Percentiles rank a stretch among this genome's conserved stretches.
These are phyloP conservation scores for Carcinoscorpius rotundicauda DNA, from an alignment of 1,140 invertebrate species.

Conservation along the genomic window DNA sequence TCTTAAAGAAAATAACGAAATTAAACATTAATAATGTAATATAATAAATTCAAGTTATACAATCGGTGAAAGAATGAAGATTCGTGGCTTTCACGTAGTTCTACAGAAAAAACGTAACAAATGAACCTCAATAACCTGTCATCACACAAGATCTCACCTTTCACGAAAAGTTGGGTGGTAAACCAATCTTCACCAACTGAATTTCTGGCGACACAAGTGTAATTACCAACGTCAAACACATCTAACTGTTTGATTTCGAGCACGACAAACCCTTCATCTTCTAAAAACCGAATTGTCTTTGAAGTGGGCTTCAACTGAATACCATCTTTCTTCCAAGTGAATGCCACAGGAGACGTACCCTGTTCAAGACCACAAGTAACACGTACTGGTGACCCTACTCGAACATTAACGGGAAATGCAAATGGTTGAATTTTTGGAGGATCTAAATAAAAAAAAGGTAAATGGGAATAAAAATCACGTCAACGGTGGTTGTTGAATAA, in stretches of 20 bases:
- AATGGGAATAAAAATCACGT: too few species aligned
- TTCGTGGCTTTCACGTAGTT: too few species aligned
- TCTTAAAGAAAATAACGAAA: too few species aligned
- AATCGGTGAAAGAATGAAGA: too few species aligned
- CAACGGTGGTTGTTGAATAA: too few species aligned
- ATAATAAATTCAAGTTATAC: too few species aligned
- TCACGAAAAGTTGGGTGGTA: constrained; percentile 20
- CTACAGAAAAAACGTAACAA: too few species aligned
- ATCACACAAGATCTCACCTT: constrained; percentile 12
- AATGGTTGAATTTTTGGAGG: background rate
- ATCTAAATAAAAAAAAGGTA: too few species aligned
- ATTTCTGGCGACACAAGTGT: constrained; percentile 27
- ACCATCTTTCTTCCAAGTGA: background rate
- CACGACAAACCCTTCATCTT: background rate
- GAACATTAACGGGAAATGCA: background rate
- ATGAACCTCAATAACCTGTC: too few species aligned
- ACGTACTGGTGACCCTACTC: background rate
- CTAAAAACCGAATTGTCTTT: background rate
- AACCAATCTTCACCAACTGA: constrained; percentile 20
- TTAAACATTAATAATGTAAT: too few species aligned
- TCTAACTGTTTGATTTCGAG: background rate
- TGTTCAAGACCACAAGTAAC: background rate
- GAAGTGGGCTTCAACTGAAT: background rate
- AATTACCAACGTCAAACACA: constrained; percentile 22
- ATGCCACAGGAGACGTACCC: background rate